These are phyloP conservation scores for Onthophagus taurus DNA, from an alignment of 1,140 invertebrate genomes.

Conservation along the genomic window DNA sequence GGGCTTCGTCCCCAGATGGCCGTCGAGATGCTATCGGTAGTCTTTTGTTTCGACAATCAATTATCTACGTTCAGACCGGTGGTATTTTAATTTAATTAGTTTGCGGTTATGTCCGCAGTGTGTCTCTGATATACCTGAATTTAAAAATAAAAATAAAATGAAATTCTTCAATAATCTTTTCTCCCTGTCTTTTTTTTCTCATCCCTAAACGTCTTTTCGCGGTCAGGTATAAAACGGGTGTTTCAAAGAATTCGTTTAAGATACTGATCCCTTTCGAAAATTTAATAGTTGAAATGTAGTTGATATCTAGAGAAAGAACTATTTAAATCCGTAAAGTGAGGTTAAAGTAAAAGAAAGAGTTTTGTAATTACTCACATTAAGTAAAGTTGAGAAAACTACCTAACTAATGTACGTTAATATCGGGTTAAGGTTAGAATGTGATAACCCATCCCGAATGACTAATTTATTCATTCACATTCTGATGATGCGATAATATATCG, in stretches of 20 bases:
- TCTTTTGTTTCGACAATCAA: conserved; percentile 35
- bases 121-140: conserved; percentile 15
- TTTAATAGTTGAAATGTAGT: too few relatives aligned
- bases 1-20: conserved; percentile 16
- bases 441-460: background rate
- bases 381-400: conserved; percentile 33
- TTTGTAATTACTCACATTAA: conserved; percentile 33
- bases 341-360: too few relatives aligned
- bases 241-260: too few relatives aligned
- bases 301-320: too few relatives aligned
- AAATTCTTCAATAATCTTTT: background rate
- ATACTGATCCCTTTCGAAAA: too few relatives aligned
- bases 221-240: too few relatives aligned
- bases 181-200: background rate
- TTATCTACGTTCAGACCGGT: conserved; percentile 29
- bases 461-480: conserved; percentile 21
- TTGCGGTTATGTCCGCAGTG: conserved; percentile 22
- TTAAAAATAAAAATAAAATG: background rate
- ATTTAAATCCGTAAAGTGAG: conserved; percentile 22
- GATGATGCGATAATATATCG: conserved; percentile 28
- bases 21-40: conserved; percentile 28
- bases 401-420: conserved; percentile 33
- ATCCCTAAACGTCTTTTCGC: too few relatives aligned
- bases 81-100: conserved; percentile 34
- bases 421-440: conserved; percentile 22